A percentile compares a stretch with the other conserved stretches of the same genome.
Evolutionary conservation across 2,113 vertebrate species (phyloP).

Genomic region (Philantomba maxwellii): DNA sequence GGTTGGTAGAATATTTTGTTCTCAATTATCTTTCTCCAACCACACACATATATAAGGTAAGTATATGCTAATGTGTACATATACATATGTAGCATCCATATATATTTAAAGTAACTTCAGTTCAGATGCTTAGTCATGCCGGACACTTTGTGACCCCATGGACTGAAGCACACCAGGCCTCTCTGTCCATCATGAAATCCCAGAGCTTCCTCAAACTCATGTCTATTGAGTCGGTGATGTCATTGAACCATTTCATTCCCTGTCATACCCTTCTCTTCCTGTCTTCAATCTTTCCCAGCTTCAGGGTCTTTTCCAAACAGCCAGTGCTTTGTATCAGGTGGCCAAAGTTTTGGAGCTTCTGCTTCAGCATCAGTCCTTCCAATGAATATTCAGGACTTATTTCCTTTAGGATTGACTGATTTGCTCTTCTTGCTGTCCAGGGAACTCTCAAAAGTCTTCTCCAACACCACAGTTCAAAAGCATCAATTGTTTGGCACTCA

Average conservation of each 20-base stretch:
- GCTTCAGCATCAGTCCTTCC: not conserved
- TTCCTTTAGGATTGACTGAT: not conserved
- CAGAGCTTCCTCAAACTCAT: not conserved
- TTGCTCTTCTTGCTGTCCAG: not conserved
- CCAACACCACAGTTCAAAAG: not conserved
- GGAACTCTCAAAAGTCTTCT: not conserved
- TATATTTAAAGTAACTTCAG: not conserved
- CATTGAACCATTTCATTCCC: not conserved
- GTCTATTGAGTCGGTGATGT: not conserved
- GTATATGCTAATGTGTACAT: not conserved
- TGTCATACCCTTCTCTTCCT: not conserved
- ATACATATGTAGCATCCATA: not conserved
- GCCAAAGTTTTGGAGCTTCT: not conserved
- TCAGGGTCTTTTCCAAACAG: not conserved
- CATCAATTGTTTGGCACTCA: not conserved
- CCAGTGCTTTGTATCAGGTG: not conserved
- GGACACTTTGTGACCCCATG: not conserved
- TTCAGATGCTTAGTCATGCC: not conserved
- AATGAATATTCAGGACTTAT: not conserved
- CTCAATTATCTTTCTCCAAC: not conserved
- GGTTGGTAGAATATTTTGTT: not conserved
- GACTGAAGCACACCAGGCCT: not conserved
- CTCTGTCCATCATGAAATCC: not conserved
- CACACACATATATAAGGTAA: not conserved
- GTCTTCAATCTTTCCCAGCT: not conserved